phyloP scores from a whole-genome alignment of 1,140 invertebrate genomes.

The Anoplophora glabripennis region DNA sequence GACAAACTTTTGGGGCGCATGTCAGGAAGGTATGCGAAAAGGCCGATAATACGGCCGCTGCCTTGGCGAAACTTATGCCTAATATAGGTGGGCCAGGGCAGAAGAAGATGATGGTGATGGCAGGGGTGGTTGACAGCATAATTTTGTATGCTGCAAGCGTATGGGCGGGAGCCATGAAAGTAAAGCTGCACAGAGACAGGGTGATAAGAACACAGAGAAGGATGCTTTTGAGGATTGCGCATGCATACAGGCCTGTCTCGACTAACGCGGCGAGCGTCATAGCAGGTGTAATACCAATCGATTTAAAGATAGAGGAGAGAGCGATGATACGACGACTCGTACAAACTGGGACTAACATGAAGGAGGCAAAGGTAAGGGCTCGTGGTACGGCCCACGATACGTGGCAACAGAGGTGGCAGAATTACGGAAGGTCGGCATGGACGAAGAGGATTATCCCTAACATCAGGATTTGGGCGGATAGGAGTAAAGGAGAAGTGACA shows the following conservation, averaged over 20 bases:
- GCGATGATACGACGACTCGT: no score
- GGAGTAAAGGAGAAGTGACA: no score
- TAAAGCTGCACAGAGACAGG: neutral
- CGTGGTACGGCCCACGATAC: no score
- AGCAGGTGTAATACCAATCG: no score
- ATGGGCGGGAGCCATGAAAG: neutral
- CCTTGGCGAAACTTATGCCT: constrained; percentile 14
- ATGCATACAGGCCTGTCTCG: neutral
- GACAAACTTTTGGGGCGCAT: constrained; percentile 1
- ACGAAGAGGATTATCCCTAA: constrained; percentile 21
- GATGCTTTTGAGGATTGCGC: neutral
- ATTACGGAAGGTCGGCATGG: no score
- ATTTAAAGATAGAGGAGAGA: no score
- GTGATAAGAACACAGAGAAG: neutral
- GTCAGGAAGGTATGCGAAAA: constrained; percentile 9
- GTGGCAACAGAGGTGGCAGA: no score
- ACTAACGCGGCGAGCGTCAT: no score
- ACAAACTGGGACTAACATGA: no score
- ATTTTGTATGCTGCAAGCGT: neutral
- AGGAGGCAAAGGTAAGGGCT: no score
- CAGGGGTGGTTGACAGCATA: neutral
- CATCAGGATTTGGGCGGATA: no score
- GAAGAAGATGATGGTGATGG: neutral
- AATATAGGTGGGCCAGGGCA: constrained; percentile 14
- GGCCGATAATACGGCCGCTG: constrained; percentile 2